Base-by-base conservation (phyloP, 2,113 vertebrate genomes). In the Pangasianodon hypophthalmus region DNA sequence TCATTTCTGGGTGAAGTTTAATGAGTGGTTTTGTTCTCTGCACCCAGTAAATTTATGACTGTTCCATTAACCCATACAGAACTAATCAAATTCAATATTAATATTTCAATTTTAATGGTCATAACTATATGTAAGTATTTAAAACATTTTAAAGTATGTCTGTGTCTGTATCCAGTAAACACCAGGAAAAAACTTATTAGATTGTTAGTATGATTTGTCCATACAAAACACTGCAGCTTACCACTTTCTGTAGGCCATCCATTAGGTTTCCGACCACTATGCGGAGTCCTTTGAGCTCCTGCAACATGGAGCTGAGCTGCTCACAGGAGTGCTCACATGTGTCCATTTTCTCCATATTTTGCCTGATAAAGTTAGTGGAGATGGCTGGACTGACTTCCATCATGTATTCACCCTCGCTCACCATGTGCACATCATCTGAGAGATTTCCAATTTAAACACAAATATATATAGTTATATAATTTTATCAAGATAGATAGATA, bases 281-380 rank as follows among this genome's bases (percentile, higher is more conserved):
- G 0, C 97, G 97, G 21, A 99, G 95, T n/a, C 98, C 97, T 0
- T 97, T 97, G 58, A 99, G 97, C 93, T 99, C 98, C 0, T 96
- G 96, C 89, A 98, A 97, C 98, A 99, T 97, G 0, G 94, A 95
- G 89, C 97, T 96, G 71, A 99, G 96, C 89, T 99, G 98, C 86
- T 98, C 98, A 0, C 98, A 99, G 77, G 98, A 99, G 19, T 96
- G 98, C 69, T 98, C 97, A 1, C 98, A 99, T 94, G 98, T 97
- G 9, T 97, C 97, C 0, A 82, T 1, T 86, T 94, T 94, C 19
- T 95, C 96, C 0, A 95, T 85, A 37, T 97, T 96, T 87, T 95
- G 96, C 0, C 96, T 97, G 77, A 96, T 96, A 0, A 97, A 94
- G 88, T 97, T 98, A 0, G 95, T 96, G 1, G 96, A 95, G 91